phyloP scores from a whole-genome alignment of 2,888 invertebrate genomes.

The Coelopa pilipes region DNA sequence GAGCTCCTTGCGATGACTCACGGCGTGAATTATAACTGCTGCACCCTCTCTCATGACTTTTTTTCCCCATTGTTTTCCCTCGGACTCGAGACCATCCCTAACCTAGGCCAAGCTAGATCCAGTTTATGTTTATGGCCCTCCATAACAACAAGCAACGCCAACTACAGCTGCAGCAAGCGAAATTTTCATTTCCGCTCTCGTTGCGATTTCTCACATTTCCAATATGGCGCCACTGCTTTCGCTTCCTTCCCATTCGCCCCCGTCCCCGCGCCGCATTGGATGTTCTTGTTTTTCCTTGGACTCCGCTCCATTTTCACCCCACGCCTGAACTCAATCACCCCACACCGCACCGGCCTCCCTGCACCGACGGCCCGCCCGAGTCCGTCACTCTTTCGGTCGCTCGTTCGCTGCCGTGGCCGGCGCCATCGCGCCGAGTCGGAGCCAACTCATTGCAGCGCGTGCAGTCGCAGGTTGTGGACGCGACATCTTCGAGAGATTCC shows the following conservation, averaged over 20 bases:
- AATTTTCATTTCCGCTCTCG: constrained; percentile 11
- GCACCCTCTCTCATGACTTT: too few species aligned
- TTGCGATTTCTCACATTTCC: constrained; percentile 13
- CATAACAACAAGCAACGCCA: neutral
- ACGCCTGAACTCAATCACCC: constrained; percentile 15
- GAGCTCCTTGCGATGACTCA: too few species aligned
- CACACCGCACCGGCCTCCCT: neutral
- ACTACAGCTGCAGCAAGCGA: neutral
- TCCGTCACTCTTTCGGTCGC: neutral
- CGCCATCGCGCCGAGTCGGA: neutral
- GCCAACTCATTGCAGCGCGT: constrained; percentile 26
- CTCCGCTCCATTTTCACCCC: constrained; percentile 10
- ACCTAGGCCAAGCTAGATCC: neutral
- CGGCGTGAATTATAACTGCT: too few species aligned
- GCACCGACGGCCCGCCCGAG: neutral
- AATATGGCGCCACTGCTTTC: constrained; percentile 14
- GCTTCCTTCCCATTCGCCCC: neutral
- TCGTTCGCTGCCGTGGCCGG: neutral
- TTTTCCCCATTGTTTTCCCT: too few species aligned
- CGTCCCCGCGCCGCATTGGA: neutral
- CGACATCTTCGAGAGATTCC: neutral
- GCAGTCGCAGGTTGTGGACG: constrained; percentile 27
- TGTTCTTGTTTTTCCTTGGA: neutral
- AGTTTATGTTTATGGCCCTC: neutral
- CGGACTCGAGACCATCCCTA: neutral